phyloP scores from a whole-genome alignment of 1,140 invertebrate genomes.

The Phortica variegata region DNA sequence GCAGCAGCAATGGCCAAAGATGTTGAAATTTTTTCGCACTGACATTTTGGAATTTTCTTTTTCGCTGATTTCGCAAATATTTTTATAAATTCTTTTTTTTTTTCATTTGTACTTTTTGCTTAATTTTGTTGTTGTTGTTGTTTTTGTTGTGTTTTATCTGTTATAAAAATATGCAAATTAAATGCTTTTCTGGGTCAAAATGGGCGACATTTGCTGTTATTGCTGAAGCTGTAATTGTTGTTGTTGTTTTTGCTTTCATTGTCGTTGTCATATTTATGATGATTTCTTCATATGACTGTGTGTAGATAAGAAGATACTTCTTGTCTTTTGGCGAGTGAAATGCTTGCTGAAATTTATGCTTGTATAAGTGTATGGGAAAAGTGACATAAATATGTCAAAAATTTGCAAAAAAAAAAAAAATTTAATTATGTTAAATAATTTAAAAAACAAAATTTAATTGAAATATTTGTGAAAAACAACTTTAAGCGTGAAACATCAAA shows the following conservation, averaged over 20 bases:
- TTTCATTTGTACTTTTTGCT: constrained; percentile 9
- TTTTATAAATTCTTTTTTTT: constrained; percentile 23
- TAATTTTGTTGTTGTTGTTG: constrained; percentile 5
- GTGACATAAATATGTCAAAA: too few relatives aligned
- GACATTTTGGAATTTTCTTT: constrained; percentile 47
- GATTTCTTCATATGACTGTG: too few relatives aligned
- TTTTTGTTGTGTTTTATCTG: neutral
- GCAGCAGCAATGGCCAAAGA: too few relatives aligned
- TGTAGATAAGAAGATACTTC: too few relatives aligned
- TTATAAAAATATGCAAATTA: constrained; percentile 37
- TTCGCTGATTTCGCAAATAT: constrained; percentile 33
- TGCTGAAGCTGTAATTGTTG: neutral
- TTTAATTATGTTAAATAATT: constrained; percentile 21
- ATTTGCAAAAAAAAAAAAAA: constrained; percentile 10
- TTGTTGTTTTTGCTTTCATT: constrained; percentile 1
- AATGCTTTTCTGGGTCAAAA: constrained; percentile 38
- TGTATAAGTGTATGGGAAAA: too few relatives aligned
- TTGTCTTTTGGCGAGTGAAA: too few relatives aligned
- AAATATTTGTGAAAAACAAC: too few relatives aligned
- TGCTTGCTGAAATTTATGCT: too few relatives aligned
- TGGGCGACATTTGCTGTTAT: constrained; percentile 21
- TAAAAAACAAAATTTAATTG: too few relatives aligned
- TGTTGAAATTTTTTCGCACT: constrained; percentile 45
- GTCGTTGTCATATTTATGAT: neutral
- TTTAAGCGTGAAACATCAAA: too few relatives aligned